Evolutionary conservation across 2,113 vertebrate genomes (phyloP), one percentile per base, ranked within the genome.

Genomic region (Casuarius casuarius): DNA sequence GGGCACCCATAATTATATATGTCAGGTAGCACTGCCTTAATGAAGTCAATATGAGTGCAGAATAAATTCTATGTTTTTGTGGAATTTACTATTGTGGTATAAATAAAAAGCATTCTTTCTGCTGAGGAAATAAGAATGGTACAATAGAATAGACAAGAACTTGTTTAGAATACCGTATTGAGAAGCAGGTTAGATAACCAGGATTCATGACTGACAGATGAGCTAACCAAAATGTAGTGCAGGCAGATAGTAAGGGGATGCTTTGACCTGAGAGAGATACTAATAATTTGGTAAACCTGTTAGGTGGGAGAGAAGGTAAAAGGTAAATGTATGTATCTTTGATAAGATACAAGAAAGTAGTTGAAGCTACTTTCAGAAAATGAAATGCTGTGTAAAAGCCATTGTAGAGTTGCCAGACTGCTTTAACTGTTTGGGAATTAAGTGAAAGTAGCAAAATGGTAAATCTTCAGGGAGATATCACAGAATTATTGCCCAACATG

Each of bases 321-420:
- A 84, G 25, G 1, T n/a, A 18, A n/a, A 25, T 10, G 1, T 28
- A 1, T 70, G 23, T 2, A 10, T 87, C 68, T 92, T 71, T 38
- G 46, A 7, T 25, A 63, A 62, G 51, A 89, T 84, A 26, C 18
- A n/a, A 42, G 7, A 67, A 56, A 20, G 12, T 87, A 59, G 31
- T 33, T 62, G 0, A 1, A 62, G 12, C 16, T 82, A 4, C 68
- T 93, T 92, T 84, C 59, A 61, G 59, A 70, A 12, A 70, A 65
- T 0, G 1, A 44, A 28, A 3, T 77, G 12, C 18, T 92, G 11
- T 54, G 9, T 59, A 29, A 13, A 35, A 52, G 25, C 23, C 0
- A 0, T 10, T 42, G 12, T 0, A 4, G 33, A 75, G 9, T 44
- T 38, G 75, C 62, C 14, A 35, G 9, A 4, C 23, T 68, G 10